A percentile compares a stretch with the other conserved stretches of the same genome.
These are phyloP conservation scores for Squalus acanthias DNA, from an alignment of 2,797 vertebrate genomes.

Conservation along the genomic window DNA sequence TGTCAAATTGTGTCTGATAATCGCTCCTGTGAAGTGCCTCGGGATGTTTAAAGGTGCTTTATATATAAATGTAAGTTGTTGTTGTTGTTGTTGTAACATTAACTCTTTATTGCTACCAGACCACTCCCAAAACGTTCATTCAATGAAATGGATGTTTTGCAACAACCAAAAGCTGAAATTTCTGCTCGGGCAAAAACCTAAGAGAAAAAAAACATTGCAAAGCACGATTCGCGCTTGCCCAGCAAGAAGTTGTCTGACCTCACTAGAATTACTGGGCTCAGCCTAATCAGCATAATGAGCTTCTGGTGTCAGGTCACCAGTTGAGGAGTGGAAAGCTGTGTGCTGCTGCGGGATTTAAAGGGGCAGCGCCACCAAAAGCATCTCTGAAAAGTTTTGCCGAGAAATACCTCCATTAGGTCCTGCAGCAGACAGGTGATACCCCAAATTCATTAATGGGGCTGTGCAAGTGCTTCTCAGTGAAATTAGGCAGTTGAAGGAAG, in stretches of 20 bases:
- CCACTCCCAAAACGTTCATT: too few relatives aligned
- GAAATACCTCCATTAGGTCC: not conserved
- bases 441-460: not conserved
- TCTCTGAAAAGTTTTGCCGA: not conserved
- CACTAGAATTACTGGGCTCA: not conserved
- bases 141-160: too few relatives aligned
- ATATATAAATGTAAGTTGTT: too few relatives aligned
- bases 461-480: not conserved
- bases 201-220: not conserved
- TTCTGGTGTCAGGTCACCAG: not conserved
- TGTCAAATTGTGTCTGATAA: too few relatives aligned
- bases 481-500: not conserved
- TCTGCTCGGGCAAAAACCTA: not conserved
- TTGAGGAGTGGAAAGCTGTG: not conserved
- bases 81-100: too few relatives aligned
- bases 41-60: too few relatives aligned
- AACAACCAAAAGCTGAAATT: not conserved
- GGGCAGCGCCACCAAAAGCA: not conserved
- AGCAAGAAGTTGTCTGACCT: not conserved
- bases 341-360: not conserved
- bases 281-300: not conserved
- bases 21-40: too few relatives aligned
- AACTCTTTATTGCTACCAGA: too few relatives aligned
- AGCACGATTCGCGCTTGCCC: not conserved
- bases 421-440: not conserved